Conservation (phyloP, 2,113 vertebrate species). For the Murina feae region DNA sequence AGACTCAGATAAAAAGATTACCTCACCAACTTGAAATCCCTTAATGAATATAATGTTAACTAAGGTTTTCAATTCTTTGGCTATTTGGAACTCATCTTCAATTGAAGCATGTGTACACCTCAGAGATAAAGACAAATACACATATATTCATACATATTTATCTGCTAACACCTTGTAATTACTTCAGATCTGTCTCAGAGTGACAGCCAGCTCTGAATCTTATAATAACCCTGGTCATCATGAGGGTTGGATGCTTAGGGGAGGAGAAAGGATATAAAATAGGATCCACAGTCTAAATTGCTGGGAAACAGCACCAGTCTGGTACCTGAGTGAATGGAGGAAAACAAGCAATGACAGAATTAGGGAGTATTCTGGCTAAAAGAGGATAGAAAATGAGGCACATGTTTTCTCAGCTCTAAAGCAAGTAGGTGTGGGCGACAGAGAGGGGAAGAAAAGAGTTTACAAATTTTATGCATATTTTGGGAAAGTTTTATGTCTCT, state of each 20-base stretch:
- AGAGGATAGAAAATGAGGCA: background rate
- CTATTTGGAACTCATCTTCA: background rate
- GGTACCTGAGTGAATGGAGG: background rate
- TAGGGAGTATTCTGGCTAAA: background rate
- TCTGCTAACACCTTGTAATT: background rate
- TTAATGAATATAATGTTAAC: background rate
- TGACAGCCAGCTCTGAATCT: background rate
- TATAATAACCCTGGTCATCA: background rate
- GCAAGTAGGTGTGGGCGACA: background rate
- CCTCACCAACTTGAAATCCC: background rate
- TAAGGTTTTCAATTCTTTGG: background rate
- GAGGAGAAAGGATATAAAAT: background rate
- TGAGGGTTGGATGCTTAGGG: background rate
- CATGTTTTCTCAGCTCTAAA: background rate
- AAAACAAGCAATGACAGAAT: background rate
- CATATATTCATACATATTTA: background rate
- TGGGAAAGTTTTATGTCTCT: background rate
- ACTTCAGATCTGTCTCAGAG: background rate
- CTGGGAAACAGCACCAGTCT: background rate
- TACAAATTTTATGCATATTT: slow-evolving; percentile 2
- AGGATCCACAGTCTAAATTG: background rate
- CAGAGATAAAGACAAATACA: background rate
- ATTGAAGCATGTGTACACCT: background rate
- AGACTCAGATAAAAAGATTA: background rate
- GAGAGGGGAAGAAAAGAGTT: background rate